Conservation (phyloP, 64 coral and sea anemone species). For the Catalaphyllia jardinei region DNA sequence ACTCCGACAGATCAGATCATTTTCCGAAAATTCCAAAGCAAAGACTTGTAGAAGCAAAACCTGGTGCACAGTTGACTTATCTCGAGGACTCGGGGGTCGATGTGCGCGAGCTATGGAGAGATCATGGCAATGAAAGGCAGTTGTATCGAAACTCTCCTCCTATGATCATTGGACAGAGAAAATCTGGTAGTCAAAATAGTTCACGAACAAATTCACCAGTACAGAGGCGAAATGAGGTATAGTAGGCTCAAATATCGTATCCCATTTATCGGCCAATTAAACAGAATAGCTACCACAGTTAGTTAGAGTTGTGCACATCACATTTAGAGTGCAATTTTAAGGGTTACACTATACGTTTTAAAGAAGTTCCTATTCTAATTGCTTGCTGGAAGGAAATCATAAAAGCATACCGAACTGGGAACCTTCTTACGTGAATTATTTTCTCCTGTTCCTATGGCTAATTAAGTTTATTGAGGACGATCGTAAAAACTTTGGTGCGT, state of each 20-base stretch:
- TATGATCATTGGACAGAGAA: conserved; percentile 72
- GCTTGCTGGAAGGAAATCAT: too few species aligned
- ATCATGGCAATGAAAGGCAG: conserved; percentile 86
- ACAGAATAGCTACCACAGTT: too few species aligned
- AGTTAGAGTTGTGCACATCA: too few species aligned
- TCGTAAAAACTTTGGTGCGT: too few species aligned
- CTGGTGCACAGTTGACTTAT: conserved; percentile 55
- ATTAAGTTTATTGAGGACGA: too few species aligned
- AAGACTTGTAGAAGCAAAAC: conserved; percentile 70
- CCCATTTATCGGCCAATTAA: too few species aligned
- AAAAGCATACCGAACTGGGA: too few species aligned
- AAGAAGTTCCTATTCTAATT: too few species aligned
- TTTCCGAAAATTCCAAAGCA: conserved; percentile 90
- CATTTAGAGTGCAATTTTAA: too few species aligned
- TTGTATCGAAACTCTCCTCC: conserved; percentile 84
- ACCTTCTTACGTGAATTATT: too few species aligned
- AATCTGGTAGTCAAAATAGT: conserved; percentile 73
- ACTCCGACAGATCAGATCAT: conserved; percentile 75
- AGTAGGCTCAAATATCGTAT: not conserved
- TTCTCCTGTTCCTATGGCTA: too few species aligned
- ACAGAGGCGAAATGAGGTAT: conserved; percentile 86
- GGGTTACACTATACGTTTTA: too few species aligned
- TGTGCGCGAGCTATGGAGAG: conserved; percentile 81
- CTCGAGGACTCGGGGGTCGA: conserved; percentile 80
- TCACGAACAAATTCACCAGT: conserved; percentile 87